Base-by-base conservation (phyloP, 2,113 vertebrate genomes). In the Fregata magnificens region DNA sequence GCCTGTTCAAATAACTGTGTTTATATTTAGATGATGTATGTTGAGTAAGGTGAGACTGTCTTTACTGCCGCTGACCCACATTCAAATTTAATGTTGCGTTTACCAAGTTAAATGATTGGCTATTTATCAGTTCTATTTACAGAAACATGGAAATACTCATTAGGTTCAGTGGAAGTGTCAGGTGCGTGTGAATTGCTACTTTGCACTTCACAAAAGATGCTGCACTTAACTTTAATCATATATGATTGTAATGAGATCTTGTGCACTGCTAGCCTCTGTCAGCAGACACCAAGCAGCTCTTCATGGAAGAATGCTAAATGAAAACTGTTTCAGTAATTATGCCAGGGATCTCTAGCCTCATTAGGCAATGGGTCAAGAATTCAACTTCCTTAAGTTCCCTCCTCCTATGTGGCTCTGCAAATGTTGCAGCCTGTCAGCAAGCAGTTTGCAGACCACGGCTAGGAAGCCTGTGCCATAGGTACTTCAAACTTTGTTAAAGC, bases 1-100 rank as follows among this genome's bases (percentile, higher is more conserved):
- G 89, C 94, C 32, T 42, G 65, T 93, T 86, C 78, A 44, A 87
- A 81, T 96, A 96, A 84, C 93, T 76, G 56, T 91, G 72, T 93
- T 97, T 97, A 92, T 97, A 96, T 97, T 97, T 97, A 97, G 96
- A 72, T 83, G 52, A 71, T 96, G 98, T 98, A 91, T 96, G 96
- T 89, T 86, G 77, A 88, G 88, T 90, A 96, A 95, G 55, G 67
- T 55, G 74, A 92, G 79, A 71, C 44, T 78, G 22, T 55, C 90
- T 94, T 92, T 56, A 56, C 55, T 92, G 86, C 92, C 89, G 21
- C 93, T 96, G 97, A 96, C 97, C 97, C 95, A 76, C 77, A 88
- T 97, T 97, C 95, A 93, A 92, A 69, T 96, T 94, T 95, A 94
- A 93, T 93, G 91, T 77, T 84, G 72, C 50, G 24, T 82, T 95